Conservation (phyloP, 1,140 invertebrate species). For the Papilio glaucus region DNA sequence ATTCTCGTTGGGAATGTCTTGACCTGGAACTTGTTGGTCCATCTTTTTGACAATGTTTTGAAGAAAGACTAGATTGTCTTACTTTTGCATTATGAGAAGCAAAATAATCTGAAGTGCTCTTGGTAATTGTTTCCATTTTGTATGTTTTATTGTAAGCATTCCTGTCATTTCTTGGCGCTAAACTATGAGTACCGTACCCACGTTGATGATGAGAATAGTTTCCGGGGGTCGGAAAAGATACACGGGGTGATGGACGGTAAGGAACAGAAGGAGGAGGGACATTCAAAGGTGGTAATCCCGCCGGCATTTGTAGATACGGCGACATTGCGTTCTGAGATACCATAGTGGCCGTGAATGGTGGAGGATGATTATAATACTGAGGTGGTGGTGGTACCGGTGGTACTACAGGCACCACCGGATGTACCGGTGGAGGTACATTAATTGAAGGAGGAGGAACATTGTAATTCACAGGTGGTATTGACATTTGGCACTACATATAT, state of each 20-base stretch:
- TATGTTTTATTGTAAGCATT: background rate
- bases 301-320: background rate
- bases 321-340: background rate
- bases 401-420: slow-evolving; percentile 34
- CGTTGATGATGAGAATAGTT: slow-evolving; percentile 29
- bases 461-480: slow-evolving; percentile 62
- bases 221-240: slow-evolving; percentile 39
- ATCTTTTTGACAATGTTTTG: slow-evolving; percentile 33
- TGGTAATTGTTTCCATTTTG: background rate
- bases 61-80: slow-evolving; percentile 25
- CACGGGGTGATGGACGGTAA: slow-evolving; percentile 23
- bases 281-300: slow-evolving; percentile 40
- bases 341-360: slow-evolving; percentile 35
- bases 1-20: slow-evolving; percentile 48
- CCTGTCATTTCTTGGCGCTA: background rate
- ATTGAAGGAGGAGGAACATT: slow-evolving; percentile 64
- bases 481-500: slow-evolving; percentile 48
- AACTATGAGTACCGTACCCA: slow-evolving; percentile 12
- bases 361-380: slow-evolving; percentile 45
- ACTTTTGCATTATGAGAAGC: background rate
- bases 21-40: slow-evolving; percentile 40
- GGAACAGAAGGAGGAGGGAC: slow-evolving; percentile 51
- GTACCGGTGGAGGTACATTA: slow-evolving; percentile 48
- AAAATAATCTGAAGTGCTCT: background rate
- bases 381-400: slow-evolving; percentile 43